Conservation (phyloP, 2,797 vertebrate genomes). For the Diglossa cyanea region DNA sequence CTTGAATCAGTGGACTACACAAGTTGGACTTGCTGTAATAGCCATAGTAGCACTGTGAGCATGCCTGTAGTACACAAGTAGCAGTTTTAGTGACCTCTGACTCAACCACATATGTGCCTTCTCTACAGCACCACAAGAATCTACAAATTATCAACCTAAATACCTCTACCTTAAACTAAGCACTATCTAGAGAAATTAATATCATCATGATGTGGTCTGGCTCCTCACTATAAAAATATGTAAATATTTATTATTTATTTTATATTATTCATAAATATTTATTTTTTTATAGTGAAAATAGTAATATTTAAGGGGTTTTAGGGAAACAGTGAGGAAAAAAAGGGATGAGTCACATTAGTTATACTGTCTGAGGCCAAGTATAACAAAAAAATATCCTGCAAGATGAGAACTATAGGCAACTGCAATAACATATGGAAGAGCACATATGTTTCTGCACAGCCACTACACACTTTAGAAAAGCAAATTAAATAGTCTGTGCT, state of each 20-base stretch:
- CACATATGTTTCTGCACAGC: neutral
- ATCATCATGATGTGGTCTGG: neutral
- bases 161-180: neutral
- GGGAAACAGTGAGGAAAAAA: neutral
- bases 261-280: neutral
- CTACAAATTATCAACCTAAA: neutral
- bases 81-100: neutral
- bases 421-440: neutral
- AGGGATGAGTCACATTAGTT: neutral
- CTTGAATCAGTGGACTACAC: neutral
- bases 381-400: neutral
- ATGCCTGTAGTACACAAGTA: neutral
- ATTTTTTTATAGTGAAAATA: neutral
- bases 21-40: neutral
- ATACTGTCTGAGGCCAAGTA: neutral
- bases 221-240: neutral
- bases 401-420: neutral
- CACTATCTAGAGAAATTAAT: neutral
- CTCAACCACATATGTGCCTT: accelerated
- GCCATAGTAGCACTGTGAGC: neutral
- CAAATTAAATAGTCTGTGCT: neutral
- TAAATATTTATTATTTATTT: neutral
- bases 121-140: neutral
- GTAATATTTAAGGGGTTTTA: neutral
- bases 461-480: neutral